Base-by-base conservation (phyloP, 1,140 invertebrate species). In the Cotesia glomerata region DNA sequence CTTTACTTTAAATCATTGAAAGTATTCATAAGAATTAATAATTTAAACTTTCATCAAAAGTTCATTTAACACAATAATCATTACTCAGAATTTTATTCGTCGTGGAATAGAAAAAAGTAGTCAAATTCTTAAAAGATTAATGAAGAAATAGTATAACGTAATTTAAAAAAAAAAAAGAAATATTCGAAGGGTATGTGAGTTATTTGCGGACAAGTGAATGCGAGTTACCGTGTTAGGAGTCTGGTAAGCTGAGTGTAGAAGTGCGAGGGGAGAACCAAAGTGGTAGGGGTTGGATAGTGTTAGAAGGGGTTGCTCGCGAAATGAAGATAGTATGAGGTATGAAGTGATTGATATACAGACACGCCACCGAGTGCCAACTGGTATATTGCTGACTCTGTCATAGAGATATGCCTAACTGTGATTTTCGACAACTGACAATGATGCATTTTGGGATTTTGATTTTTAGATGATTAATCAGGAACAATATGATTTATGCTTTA, bases 331-430 rank as follows among this genome's bases (percentile, higher is more conserved):
- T 58, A 32, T 58, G 56, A 18, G 56, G 56, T 58, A 45, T 58
- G 56, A 58, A 58, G 56, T 58, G 56, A 58, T 58, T 58, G 56
- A 58, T 58, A 58, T 58, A 58, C 56, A 58, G 56, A 58, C 56
- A 58, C 18, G 56, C 56, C 56, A 58, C 56, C 16, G 56, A 58
- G 56, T 58, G 56, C 56, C 56, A 58, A 58, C 56, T 58, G 56
- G 56, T 58, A 58, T 58, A 58, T 58, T 58, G 56, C 56, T 58
- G 56, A 58, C 56, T 58, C 56, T 58, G 56, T 58, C 56, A 58
- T 18, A 9, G 18, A 58, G 56, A 58, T 32, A 58, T 58, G 56
- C 26, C 16, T 45, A 7, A 26, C 56, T 58, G 56, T 18, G 56
- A 58, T 58, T 58, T 58, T 18, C 5, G 5, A 45, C 16, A 58